Conservation (phyloP, 2,888 invertebrate genomes). For the Netelia melanura region DNA sequence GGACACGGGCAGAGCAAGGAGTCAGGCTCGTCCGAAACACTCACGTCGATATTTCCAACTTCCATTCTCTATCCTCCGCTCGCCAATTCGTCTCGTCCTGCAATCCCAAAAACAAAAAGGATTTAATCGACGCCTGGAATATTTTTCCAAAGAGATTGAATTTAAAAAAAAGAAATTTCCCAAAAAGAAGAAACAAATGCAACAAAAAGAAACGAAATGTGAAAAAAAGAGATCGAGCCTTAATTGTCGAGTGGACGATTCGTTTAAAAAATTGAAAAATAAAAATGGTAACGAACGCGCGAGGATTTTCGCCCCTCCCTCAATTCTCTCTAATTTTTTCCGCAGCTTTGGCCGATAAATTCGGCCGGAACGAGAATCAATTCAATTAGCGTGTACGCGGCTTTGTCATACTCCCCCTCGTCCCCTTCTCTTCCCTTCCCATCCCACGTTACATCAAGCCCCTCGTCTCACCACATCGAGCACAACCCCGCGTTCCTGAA, state of each 20-base stretch:
- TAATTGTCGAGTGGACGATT: conserved; percentile 4
- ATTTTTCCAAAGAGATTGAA: conserved; percentile 7
- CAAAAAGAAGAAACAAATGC: conserved; percentile 16
- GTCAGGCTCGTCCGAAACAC: conserved; percentile 91
- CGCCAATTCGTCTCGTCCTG: neutral
- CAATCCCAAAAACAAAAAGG: neutral
- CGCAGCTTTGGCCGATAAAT: conserved; percentile 56
- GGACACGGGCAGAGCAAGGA: conserved; percentile 91
- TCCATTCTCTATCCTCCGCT: neutral
- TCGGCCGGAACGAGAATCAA: conserved; percentile 60
- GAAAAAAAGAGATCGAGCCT: conserved; percentile 35
- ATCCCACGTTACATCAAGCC: too few relatives aligned
- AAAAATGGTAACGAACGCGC: conserved; percentile 66
- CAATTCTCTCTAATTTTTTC: conserved; percentile 26
- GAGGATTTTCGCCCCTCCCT: conserved; percentile 43
- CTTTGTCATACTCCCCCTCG: conserved; percentile 37
- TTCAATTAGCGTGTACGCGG: conserved; percentile 67
- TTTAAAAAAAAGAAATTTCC: neutral
- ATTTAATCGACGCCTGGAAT: too few relatives aligned
- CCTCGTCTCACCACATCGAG: too few relatives aligned
- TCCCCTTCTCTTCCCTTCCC: neutral
- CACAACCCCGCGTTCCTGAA: neutral
- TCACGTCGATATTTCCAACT: conserved; percentile 48
- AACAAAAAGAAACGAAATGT: conserved; percentile 7
- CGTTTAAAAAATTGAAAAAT: conserved; percentile 65